Evolutionary conservation across 53 echinoderm and acorn worm species (phyloP).

Genomic region (Hippasteria phrygiana): DNA sequence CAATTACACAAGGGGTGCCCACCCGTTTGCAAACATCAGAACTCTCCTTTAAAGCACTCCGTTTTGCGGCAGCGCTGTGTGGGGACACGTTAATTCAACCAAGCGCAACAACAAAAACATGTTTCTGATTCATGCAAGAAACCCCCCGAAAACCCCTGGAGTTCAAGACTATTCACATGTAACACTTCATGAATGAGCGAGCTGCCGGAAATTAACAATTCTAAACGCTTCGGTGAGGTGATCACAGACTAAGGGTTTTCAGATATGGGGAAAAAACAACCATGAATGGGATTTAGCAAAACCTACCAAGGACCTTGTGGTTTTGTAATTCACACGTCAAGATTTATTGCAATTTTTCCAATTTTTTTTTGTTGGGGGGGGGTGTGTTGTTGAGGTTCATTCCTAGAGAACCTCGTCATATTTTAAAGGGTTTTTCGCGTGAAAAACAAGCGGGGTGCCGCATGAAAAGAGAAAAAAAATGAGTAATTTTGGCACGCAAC

Average conservation of each 20-base stretch:
- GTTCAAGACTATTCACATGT: constrained; percentile 29
- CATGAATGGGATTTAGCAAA: not conserved
- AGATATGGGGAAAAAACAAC: constrained; percentile 12
- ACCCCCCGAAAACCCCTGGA: not conserved
- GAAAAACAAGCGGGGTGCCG: constrained; percentile 17
- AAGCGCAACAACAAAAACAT: not conserved
- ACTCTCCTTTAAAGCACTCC: too few species aligned
- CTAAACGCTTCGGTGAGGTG: not conserved
- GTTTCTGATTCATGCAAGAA: not conserved
- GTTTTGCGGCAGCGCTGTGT: too few species aligned
- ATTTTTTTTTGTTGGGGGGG: not conserved
- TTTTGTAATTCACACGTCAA: not conserved
- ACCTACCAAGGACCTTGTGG: not conserved
- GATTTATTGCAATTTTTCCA: constrained; percentile 8
- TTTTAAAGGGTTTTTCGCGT: constrained; percentile 10
- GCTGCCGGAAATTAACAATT: constrained; percentile 28
- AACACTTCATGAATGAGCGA: constrained; percentile 50
- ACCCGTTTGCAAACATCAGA: too few species aligned
- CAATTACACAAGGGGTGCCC: too few species aligned
- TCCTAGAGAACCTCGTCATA: too few species aligned
- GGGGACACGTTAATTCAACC: not conserved
- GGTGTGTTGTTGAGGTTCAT: not conserved
- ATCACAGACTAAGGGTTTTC: not conserved
- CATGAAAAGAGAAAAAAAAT: not conserved
- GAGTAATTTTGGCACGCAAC: constrained; percentile 36